A percentile compares a stretch with the other conserved stretches of the same genome.
phyloP scores from a whole-genome alignment of 2,797 vertebrate genomes.

The Coilia nasus region DNA sequence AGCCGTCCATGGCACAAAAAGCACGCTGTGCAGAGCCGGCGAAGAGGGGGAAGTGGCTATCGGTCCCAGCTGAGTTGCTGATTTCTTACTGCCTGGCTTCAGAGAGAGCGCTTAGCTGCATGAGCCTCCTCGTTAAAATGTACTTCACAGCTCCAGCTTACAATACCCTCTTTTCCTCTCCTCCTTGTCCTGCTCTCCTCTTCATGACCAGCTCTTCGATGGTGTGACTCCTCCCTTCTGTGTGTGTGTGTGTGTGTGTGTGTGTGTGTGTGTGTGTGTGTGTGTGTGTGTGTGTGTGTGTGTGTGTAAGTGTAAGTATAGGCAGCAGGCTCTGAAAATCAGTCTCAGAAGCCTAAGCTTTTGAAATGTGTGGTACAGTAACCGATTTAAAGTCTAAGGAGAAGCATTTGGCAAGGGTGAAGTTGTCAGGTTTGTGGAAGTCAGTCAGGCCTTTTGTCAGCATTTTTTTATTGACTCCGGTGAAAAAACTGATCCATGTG shows the following conservation, averaged over 20 bases:
- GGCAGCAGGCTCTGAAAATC: not conserved
- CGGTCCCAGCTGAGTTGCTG: not conserved
- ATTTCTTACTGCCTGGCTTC: constrained; percentile 14
- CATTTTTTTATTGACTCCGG: not conserved
- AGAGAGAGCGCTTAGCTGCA: not conserved
- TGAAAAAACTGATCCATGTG: constrained; percentile 14
- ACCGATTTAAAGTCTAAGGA: not conserved
- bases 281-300: not conserved
- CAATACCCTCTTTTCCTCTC: constrained; percentile 34
- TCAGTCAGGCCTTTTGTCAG: not conserved
- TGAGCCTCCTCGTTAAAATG: constrained; percentile 14
- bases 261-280: not conserved
- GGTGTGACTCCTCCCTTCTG: not conserved
- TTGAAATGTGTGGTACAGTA: constrained; percentile 4
- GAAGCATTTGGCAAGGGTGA: not conserved
- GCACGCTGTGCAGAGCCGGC: not conserved
- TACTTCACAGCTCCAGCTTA: constrained; percentile 13
- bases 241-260: not conserved
- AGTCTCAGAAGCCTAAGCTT: not conserved
- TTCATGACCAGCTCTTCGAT: constrained; percentile 2
- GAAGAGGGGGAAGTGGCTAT: not conserved
- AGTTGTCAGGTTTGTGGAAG: not conserved
- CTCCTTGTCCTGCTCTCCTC: not conserved
- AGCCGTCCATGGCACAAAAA: not conserved
- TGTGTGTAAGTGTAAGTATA: not conserved